A percentile compares a stretch with the other conserved stretches of the same genome.
Conservation (phyloP, 2,888 invertebrate species). For the Drosophila silvestris region DNA sequence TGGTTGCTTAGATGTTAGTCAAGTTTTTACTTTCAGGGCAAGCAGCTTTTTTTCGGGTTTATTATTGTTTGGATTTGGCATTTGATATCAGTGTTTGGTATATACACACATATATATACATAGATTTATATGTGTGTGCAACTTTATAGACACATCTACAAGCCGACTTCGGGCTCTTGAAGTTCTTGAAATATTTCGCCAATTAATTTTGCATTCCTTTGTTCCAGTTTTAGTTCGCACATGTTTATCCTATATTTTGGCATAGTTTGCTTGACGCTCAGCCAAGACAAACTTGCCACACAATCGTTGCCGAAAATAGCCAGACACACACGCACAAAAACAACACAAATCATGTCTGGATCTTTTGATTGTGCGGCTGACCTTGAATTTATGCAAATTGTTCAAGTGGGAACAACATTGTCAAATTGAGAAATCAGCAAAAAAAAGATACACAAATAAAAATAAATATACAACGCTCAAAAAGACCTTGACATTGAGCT, state of each 20-base stretch:
- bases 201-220: slow-evolving; percentile 2
- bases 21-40: slow-evolving; percentile 53
- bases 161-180: background rate
- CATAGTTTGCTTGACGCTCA: background rate
- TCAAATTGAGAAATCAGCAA: slow-evolving; percentile 66
- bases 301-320: slow-evolving; percentile 51
- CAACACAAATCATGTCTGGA: slow-evolving; percentile 64
- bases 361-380: slow-evolving; percentile 69
- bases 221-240: slow-evolving; percentile 4
- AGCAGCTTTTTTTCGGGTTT: slow-evolving; percentile 37
- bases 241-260: slow-evolving; percentile 16
- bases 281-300: slow-evolving; percentile 26
- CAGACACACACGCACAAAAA: slow-evolving; percentile 37
- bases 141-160: background rate
- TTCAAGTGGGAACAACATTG: slow-evolving; percentile 77
- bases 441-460: slow-evolving; percentile 18
- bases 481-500: slow-evolving; percentile 67
- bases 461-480: slow-evolving; percentile 18
- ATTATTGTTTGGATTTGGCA: slow-evolving; percentile 72
- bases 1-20: slow-evolving; percentile 69
- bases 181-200: background rate
- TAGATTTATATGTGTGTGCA: slow-evolving; percentile 7
- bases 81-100: slow-evolving; percentile 68
- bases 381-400: slow-evolving; percentile 79
- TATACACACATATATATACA: background rate